phyloP scores from a whole-genome alignment of 2,113 vertebrate genomes.

The Pseudorectes ferrugineus region DNA sequence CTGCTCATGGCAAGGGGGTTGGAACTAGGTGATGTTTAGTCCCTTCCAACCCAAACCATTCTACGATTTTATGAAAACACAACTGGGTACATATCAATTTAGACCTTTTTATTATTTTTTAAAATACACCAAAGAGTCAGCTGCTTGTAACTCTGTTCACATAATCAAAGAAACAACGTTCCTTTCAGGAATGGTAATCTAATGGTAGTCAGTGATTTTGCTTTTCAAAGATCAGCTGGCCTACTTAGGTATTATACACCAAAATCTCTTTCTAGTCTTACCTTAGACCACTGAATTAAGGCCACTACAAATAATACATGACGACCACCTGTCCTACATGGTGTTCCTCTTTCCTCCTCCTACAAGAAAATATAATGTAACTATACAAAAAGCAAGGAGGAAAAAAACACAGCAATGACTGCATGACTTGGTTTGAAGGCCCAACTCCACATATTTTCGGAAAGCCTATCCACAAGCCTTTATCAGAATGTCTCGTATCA shows the following conservation, averaged over 20 bases:
- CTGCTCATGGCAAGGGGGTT: background rate
- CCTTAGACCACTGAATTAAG: background rate
- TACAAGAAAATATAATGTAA: background rate
- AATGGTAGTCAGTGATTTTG: background rate
- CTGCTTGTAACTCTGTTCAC: background rate
- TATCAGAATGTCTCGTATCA: background rate
- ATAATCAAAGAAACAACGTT: background rate
- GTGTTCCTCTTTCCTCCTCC: background rate
- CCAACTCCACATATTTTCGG: background rate
- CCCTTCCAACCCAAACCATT: background rate
- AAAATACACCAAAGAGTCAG: background rate
- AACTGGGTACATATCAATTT: background rate
- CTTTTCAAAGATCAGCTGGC: background rate
- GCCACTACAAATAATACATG: background rate
- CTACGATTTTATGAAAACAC: background rate
- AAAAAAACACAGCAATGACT: background rate
- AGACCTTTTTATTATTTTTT: background rate
- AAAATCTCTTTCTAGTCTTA: background rate
- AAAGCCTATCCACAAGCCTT: background rate
- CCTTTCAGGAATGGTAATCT: background rate
- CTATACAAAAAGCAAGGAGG: background rate
- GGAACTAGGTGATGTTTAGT: background rate
- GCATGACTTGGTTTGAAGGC: background rate
- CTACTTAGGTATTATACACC: background rate
- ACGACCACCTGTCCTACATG: background rate